Conservation (phyloP, 2,797 vertebrate species). For the Chrosomus eos region DNA sequence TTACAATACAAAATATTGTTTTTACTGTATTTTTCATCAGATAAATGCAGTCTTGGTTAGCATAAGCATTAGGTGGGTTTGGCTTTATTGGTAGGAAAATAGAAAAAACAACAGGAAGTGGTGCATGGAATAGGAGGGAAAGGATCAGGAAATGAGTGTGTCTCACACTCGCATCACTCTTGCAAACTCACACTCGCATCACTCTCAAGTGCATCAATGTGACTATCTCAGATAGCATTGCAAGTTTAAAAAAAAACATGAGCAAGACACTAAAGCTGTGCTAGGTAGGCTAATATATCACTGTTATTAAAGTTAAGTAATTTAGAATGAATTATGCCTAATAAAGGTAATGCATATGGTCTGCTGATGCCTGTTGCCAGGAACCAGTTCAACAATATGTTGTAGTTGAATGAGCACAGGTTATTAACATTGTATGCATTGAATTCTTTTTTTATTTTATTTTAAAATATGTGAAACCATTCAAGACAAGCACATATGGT, state of each 20-base stretch:
- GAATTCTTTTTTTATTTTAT: too few species aligned
- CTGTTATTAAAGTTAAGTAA: slow-evolving; percentile 12
- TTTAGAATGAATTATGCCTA: slow-evolving; percentile 23
- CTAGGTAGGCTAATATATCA: background rate
- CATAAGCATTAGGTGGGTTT: background rate
- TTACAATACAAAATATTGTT: background rate
- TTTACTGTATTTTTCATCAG: background rate
- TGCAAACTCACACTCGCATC: background rate
- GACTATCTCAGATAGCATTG: slow-evolving; percentile 10
- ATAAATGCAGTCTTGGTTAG: background rate
- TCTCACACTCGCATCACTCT: background rate
- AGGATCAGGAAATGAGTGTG: background rate
- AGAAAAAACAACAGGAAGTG: background rate
- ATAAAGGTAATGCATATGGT: slow-evolving; percentile 13
- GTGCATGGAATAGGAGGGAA: background rate
- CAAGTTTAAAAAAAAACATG: background rate
- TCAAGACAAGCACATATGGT: slow-evolving; percentile 54
- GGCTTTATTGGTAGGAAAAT: background rate
- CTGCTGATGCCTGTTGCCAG: background rate
- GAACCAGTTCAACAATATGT: background rate
- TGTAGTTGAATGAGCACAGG: slow-evolving; percentile 1
- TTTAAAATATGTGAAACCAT: slow-evolving; percentile 14
- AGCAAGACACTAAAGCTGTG: slow-evolving; percentile 9
- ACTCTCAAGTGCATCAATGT: slow-evolving; percentile 4
- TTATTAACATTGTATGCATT: slow-evolving; percentile 32